phyloP scores from a whole-genome alignment of 1,140 invertebrate species.

The Aphidius ervi region DNA sequence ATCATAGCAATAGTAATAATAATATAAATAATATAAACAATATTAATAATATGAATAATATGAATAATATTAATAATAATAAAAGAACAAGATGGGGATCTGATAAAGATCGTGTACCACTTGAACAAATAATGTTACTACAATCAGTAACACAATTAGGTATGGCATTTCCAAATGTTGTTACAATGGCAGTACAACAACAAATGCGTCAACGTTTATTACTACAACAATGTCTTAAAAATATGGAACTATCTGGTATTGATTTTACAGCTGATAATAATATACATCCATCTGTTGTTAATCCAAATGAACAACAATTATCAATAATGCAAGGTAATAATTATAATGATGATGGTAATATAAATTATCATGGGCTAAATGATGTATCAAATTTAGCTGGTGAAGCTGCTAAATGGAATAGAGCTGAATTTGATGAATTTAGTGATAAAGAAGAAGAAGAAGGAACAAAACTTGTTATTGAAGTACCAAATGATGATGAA shows the following conservation, averaged over 20 bases:
- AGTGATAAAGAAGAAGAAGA: conserved; percentile 50
- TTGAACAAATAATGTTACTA: conserved; percentile 48
- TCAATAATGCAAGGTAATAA: conserved; percentile 35
- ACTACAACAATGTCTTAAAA: conserved; percentile 27
- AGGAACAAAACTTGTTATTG: conserved; percentile 45
- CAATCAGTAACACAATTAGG: conserved; percentile 46
- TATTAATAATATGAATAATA: conserved; percentile 12
- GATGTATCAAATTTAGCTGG: conserved; percentile 20
- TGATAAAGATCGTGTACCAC: conserved; percentile 49
- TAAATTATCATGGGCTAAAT: no score
- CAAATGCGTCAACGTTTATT: conserved; percentile 31
- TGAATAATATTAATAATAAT: conserved; percentile 39
- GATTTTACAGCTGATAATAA: conserved; percentile 20
- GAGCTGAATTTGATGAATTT: conserved; percentile 46
- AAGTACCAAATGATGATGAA: conserved; percentile 45
- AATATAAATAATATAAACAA: conserved; percentile 18
- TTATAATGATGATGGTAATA: no score
- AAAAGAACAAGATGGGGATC: conserved; percentile 53
- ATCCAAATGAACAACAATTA: conserved; percentile 41
- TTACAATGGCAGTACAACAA: conserved; percentile 38
- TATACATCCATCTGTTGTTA: conserved; percentile 28
- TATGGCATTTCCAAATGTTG: conserved; percentile 41
- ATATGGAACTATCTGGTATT: conserved; percentile 45
- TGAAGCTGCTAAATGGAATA: conserved; percentile 41
- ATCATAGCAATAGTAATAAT: not conserved